These are phyloP conservation scores for Patiria pectinifera DNA, from an alignment of 53 echinoderm and acorn worm genomes.

Conservation along the genomic window DNA sequence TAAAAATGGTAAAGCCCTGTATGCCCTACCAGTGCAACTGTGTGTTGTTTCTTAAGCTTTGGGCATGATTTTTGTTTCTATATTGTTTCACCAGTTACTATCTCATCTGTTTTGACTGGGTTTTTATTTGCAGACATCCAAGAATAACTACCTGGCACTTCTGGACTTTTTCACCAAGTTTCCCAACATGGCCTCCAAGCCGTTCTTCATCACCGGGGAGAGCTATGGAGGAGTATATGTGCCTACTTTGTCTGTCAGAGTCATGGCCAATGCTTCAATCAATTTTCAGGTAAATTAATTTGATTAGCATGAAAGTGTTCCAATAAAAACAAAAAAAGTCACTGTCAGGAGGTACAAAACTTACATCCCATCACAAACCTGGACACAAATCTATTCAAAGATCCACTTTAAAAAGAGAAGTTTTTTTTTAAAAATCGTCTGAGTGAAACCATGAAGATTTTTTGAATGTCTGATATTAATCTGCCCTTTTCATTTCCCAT, in stretches of 20 bases:
- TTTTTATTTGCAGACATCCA: slow-evolving; percentile 54
- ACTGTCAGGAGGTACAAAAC: too few relatives aligned
- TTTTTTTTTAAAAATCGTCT: too few relatives aligned
- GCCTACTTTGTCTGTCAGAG: slow-evolving; percentile 73
- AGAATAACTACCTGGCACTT: slow-evolving; percentile 73
- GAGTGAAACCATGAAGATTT: background rate
- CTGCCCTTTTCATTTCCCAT: background rate
- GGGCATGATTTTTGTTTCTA: too few relatives aligned
- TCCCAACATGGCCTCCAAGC: slow-evolving; percentile 65
- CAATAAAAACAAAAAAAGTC: too few relatives aligned
- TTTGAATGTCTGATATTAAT: background rate
- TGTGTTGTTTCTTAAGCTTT: too few relatives aligned
- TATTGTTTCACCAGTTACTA: background rate
- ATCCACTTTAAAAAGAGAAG: too few relatives aligned
- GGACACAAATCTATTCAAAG: too few relatives aligned
- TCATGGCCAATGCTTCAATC: slow-evolving; percentile 76
- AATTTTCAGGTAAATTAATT: slow-evolving; percentile 75
- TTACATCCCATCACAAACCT: background rate
- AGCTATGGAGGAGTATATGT: slow-evolving; percentile 90
- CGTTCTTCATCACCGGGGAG: slow-evolving; percentile 80
- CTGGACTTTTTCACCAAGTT: slow-evolving; percentile 80
- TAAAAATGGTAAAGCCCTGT: too few relatives aligned
- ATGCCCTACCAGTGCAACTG: too few relatives aligned
- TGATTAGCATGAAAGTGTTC: too few relatives aligned
- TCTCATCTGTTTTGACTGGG: background rate